phyloP scores from a whole-genome alignment of 2,888 invertebrate species.

The Hyles lineata region DNA sequence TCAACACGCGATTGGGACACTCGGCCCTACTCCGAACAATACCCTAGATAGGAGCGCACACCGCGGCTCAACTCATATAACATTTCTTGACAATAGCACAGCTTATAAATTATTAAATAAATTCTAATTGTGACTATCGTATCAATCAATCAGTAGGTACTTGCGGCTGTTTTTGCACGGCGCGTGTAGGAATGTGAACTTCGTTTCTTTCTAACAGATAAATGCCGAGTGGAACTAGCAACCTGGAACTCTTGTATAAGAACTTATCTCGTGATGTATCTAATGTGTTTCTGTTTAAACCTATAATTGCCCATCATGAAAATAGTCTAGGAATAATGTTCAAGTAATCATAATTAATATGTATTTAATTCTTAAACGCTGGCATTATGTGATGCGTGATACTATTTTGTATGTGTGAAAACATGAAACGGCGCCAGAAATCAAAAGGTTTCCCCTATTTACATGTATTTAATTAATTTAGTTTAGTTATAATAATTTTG shows the following conservation, averaged over 20 bases:
- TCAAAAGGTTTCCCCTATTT: no score
- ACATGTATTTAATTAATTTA: no score
- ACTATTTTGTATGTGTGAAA: neutral
- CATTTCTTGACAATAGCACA: conserved; percentile 23
- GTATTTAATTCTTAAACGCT: neutral
- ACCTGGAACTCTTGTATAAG: conserved; percentile 34
- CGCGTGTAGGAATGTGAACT: conserved; percentile 46
- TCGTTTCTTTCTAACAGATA: conserved; percentile 35
- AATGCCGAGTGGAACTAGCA: conserved; percentile 33
- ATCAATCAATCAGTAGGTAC: conserved; percentile 64
- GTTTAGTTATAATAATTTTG: no score
- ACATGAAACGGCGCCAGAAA: no score
- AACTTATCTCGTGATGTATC: conserved; percentile 10
- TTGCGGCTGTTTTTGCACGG: conserved; percentile 50
- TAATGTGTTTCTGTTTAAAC: conserved; percentile 7
- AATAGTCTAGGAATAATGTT: neutral
- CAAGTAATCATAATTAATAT: neutral
- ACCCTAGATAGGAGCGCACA: neutral
- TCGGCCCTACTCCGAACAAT: conserved; percentile 8
- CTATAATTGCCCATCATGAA: neutral
- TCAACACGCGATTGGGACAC: neutral
- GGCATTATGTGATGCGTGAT: neutral
- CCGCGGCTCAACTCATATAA: neutral
- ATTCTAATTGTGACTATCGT: conserved; percentile 66
- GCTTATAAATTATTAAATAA: conserved; percentile 77